Base-by-base conservation (phyloP, 1,140 invertebrate genomes). In the Contarinia nasturtii region DNA sequence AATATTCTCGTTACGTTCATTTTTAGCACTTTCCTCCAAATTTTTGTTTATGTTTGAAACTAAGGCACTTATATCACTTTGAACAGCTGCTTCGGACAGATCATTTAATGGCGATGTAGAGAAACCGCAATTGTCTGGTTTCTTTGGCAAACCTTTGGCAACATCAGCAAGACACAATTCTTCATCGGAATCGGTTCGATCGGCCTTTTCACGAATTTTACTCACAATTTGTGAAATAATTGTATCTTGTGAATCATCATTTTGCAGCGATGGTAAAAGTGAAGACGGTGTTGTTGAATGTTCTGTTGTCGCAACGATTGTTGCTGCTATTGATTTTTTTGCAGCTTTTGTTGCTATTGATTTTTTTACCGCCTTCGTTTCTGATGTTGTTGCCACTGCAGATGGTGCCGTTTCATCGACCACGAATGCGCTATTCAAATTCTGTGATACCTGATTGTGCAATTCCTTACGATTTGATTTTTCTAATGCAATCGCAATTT, bases 141-240 rank as follows among this genome's bases (percentile, higher is more conserved):
- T 63, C 27, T 63, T 60, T 42, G 63, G 63, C 1, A 63, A 59
- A 43, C 60, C 63, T 46, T 63, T 61, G 0, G 61, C 61, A 11
- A 63, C 63, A 44, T 59, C 58, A 12, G 61, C 61, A 5, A 63
- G 47, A 49, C 60, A 63, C 42, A 60, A 61, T 49, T 63, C 61
- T 34, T 63, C 61, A 22, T 55, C 54, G 44, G 49, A 17, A n/a
- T 22, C 20, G 17, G 10, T 27, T 19, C 22, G 11, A 21, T 43
- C 41, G 11, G 17, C 18, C 12, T n/a, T 33, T 11, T 44, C 22
- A n/a, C 22, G 20, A 18, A 44, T 33, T 33, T 44, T 44, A n/a
- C 17, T 44, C 10, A 44, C 43, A 44, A 33, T 44, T 12, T 44
- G 11, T 17, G 19, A 42, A 7, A 33, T 12, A 7, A 33, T 43